These are phyloP conservation scores for Patella depressa DNA, from an alignment of 2,888 invertebrate genomes.

Conservation along the genomic window DNA sequence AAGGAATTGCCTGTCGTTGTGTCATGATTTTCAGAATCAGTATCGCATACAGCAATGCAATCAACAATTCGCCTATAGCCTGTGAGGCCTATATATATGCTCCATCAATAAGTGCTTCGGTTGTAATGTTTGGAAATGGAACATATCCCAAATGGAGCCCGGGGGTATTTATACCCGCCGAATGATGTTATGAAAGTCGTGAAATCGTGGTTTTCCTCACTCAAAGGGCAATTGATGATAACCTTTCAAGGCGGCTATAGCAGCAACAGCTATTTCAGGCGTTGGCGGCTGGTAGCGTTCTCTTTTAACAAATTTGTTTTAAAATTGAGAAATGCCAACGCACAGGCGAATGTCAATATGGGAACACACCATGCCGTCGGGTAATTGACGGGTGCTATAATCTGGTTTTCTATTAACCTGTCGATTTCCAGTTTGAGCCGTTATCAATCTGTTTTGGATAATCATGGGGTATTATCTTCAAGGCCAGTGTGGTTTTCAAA, in stretches of 20 bases:
- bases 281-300: not conserved
- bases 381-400: no score
- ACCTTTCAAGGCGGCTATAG: not conserved
- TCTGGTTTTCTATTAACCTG: no score
- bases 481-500: no score
- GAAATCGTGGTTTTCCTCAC: not conserved
- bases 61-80: not conserved
- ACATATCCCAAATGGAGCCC: not conserved
- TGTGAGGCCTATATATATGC: not conserved
- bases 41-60: not conserved
- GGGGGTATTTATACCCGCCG: not conserved
- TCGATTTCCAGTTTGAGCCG: no score
- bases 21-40: not conserved
- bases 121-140: not conserved
- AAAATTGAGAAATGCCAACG: not conserved
- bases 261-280: not conserved
- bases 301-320: not conserved
- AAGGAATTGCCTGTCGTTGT: not conserved
- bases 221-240: not conserved
- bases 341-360: not conserved
- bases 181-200: not conserved
- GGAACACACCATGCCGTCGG: no score
- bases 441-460: no score
- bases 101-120: not conserved
- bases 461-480: no score